Evolutionary conservation across 2,797 vertebrate genomes (phyloP).

Genomic region (Acanthornis magna): DNA sequence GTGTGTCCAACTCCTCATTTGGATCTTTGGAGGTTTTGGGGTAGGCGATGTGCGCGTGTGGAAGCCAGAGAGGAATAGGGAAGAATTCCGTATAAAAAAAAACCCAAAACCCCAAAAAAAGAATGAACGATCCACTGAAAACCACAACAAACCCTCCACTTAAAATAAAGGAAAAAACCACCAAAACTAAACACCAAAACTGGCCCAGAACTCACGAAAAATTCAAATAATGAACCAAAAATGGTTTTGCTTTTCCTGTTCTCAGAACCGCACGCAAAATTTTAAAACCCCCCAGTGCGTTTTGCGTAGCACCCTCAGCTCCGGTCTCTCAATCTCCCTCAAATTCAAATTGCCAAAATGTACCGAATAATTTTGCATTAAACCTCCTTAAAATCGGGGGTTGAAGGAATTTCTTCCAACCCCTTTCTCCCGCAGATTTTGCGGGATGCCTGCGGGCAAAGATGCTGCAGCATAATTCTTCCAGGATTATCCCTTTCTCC

Average conservation of each 20-base stretch:
- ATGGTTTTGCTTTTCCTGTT: neutral
- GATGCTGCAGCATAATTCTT: fast-evolving
- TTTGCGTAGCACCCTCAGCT: neutral
- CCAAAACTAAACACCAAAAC: neutral
- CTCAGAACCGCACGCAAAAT: fast-evolving
- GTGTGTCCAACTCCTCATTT: neutral
- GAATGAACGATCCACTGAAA: neutral
- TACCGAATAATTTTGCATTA: fast-evolving
- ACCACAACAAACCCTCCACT: fast-evolving
- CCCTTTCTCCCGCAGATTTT: neutral
- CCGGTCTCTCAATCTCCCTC: fast-evolving
- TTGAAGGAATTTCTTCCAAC: neutral
- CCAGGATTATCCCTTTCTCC: neutral
- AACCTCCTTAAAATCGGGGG: neutral
- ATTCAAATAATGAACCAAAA: neutral
- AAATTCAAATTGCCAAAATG: neutral
- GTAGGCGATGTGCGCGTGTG: neutral
- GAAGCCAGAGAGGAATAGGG: neutral
- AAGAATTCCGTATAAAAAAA: neutral
- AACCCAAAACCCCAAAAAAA: fast-evolving
- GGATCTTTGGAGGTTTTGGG: neutral
- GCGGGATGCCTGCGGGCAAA: neutral
- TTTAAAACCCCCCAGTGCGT: fast-evolving
- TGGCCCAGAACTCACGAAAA: neutral
- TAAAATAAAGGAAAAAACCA: neutral